Evolutionary conservation across 2,888 invertebrate genomes (phyloP).

Genomic region (Xylota segnis): DNA sequence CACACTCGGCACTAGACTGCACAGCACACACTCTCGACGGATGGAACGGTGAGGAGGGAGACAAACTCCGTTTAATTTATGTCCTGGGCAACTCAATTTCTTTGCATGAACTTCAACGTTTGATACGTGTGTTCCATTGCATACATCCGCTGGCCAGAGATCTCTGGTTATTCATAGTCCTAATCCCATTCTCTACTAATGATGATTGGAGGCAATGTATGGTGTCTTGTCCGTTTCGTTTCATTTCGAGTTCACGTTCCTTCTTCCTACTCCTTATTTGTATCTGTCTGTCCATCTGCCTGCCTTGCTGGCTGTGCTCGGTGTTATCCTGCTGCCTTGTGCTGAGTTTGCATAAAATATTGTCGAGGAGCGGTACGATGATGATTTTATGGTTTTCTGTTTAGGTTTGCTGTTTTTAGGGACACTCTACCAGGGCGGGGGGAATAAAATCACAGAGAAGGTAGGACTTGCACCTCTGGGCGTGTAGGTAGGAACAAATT

Average conservation of each 20-base stretch:
- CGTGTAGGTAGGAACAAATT: conserved; percentile 32
- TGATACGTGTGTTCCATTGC: conserved; percentile 42
- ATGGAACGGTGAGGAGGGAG: conserved; percentile 28
- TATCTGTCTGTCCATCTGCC: conserved; percentile 60
- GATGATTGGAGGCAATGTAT: conserved; percentile 77
- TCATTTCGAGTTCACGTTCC: conserved; percentile 49
- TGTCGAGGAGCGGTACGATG: conserved; percentile 48
- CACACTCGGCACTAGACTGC: conserved; percentile 13
- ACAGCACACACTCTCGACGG: conserved; percentile 26
- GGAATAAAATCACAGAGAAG: conserved; percentile 25
- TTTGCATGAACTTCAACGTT: conserved; percentile 73
- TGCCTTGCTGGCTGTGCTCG: not conserved
- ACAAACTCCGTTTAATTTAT: conserved; percentile 74
- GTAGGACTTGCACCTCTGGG: conserved; percentile 29
- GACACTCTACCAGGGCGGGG: not conserved
- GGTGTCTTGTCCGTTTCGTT: conserved; percentile 73
- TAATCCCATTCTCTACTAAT: conserved; percentile 74
- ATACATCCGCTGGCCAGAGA: conserved; percentile 41
- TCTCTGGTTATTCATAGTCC: conserved; percentile 76
- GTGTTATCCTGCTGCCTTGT: conserved; percentile 45
- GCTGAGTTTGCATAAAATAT: conserved; percentile 61
- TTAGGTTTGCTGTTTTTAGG: conserved; percentile 50
- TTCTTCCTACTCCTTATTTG: conserved; percentile 73
- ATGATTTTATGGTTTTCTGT: conserved; percentile 72
- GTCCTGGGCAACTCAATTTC: conserved; percentile 76